phyloP scores from a whole-genome alignment of 2,888 invertebrate genomes.

The Diaprepes abbreviatus region DNA sequence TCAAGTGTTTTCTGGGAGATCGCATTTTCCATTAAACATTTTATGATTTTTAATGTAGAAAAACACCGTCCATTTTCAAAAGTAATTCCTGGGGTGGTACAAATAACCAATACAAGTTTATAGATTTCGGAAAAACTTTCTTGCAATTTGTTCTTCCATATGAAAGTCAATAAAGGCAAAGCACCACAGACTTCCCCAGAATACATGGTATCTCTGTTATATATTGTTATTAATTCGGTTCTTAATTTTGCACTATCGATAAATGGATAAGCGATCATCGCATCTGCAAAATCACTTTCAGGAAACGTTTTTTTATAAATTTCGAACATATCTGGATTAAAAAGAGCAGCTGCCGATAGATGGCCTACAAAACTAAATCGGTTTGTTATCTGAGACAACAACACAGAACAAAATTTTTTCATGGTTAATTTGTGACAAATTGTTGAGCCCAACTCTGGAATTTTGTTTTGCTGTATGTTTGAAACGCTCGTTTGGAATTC shows the following conservation, averaged over 20 bases:
- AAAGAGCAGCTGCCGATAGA: neutral
- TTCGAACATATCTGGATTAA: neutral
- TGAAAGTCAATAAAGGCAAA: neutral
- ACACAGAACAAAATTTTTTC: too few relatives aligned
- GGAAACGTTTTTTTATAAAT: constrained; percentile 9
- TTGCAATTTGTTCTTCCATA: constrained; percentile 9
- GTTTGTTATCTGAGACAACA: too few relatives aligned
- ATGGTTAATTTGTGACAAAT: too few relatives aligned
- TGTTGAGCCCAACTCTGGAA: too few relatives aligned
- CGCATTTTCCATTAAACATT: too few relatives aligned
- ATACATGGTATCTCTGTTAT: constrained; percentile 1
- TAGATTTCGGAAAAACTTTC: constrained; percentile 17
- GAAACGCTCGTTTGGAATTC: too few relatives aligned
- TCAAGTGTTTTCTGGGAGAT: too few relatives aligned
- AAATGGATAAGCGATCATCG: constrained; percentile 19
- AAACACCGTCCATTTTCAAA: neutral
- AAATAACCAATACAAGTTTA: constrained; percentile 17
- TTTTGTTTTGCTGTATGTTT: too few relatives aligned
- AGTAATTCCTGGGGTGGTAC: neutral
- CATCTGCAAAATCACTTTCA: constrained; percentile 2
- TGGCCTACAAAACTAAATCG: too few relatives aligned
- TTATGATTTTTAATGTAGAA: too few relatives aligned
- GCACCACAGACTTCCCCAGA: neutral
- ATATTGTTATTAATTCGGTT: constrained; percentile 17
- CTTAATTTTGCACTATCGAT: constrained; percentile 20